phyloP scores from a whole-genome alignment of 2,888 invertebrate species.

The Hirudinaria manillensis region DNA sequence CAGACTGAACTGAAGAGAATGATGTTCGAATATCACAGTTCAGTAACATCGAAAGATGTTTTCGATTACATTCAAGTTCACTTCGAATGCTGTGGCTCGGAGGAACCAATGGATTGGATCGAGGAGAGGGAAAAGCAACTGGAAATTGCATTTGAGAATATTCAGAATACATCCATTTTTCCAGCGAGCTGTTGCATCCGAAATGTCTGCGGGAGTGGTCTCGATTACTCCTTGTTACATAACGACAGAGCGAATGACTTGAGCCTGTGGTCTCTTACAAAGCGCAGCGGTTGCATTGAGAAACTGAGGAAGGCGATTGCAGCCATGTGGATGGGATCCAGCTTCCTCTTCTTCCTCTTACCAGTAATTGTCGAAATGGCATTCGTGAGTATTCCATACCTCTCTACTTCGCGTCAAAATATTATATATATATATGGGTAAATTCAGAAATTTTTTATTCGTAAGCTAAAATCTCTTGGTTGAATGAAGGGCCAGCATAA shows the following conservation, averaged over 20 bases:
- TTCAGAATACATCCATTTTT: too few species aligned
- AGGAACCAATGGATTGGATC: neutral
- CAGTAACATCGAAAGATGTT: neutral
- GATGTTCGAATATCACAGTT: neutral
- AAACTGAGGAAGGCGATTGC: too few species aligned
- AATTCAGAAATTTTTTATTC: too few species aligned
- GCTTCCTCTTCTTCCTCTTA: too few species aligned
- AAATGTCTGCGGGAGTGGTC: too few species aligned
- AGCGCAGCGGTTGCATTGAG: neutral
- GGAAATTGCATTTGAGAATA: neutral
- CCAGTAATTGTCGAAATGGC: too few species aligned
- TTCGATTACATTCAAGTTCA: neutral
- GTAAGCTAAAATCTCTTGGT: too few species aligned
- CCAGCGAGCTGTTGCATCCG: neutral
- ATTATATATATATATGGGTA: too few species aligned
- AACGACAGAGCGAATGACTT: neutral
- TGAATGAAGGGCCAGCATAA: too few species aligned
- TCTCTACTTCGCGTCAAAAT: too few species aligned
- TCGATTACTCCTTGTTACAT: neutral
- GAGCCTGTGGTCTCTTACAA: neutral
- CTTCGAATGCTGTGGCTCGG: constrained; percentile 3
- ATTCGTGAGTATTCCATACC: too few species aligned
- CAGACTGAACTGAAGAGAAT: neutral
- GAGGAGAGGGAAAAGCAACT: neutral
- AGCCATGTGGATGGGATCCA: too few species aligned